Evolutionary conservation across 2,888 invertebrate genomes (phyloP), one percentile per base, ranked within the genome.

Genomic region (Diabrotica balteata): DNA sequence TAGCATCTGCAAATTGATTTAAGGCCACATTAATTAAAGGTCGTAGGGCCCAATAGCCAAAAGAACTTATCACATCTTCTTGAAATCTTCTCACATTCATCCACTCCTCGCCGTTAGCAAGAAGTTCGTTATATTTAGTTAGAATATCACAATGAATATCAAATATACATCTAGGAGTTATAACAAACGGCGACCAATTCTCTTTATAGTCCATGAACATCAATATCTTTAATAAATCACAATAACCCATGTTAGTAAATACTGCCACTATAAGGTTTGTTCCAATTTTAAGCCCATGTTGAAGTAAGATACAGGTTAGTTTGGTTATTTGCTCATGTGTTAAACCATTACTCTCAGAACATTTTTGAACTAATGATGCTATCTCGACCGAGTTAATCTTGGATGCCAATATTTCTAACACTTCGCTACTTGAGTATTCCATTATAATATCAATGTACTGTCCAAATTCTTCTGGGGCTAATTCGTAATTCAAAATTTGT

Each of bases 191-290:
- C 6, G 50, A 22, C 62, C 62, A 67, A 59, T 67, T 63, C 32
- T 58, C 49, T 11, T 46, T 51, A 61, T 72, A 70, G 55, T 76
- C 73, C 66, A 76, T 75, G 49, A 71, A 75, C 17, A 77, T 69
- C 42, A 74, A 66, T 42, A 74, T 69, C 57, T 61, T 68, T 6
- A 75, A 70, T 7, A 76, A 58, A 49, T 74, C 72, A 62, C 71
- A 72, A 51, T 72, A 73, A 9, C 73, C 72, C 62, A 68, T 75
- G 42, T 72, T 63, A n/a, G 47, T 50, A 62, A 69, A 74, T 43
- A 75, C 63, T 59, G 58, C 63, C 47, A 68, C 53, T 50, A 76
- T 69, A 55, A 71, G 62, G 50, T 63, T 67, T 17, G 60, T 60
- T 17, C 50, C 63, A 11, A 73, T 17, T 46, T 50, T 45, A 58